Evolutionary conservation across 2,888 invertebrate species (phyloP).

Genomic region (Calameuta filiformis): DNA sequence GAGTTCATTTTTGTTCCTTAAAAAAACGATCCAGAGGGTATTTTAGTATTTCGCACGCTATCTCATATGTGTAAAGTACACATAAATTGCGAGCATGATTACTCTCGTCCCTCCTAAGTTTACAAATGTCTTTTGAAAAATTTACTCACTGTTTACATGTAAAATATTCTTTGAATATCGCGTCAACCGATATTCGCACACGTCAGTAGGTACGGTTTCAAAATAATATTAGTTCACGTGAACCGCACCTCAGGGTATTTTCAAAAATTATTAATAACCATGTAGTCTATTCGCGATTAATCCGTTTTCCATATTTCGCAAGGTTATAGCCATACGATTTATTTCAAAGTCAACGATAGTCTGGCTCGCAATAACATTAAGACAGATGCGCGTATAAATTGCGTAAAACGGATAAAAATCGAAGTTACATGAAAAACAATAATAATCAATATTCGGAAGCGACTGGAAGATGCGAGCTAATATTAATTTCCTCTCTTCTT

Average conservation of each 20-base stretch:
- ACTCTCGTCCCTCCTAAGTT: not conserved
- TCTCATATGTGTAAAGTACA: not conserved
- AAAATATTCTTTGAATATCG: not conserved
- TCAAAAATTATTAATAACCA: not conserved
- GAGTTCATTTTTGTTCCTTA: constrained; percentile 28
- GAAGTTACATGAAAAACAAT: not conserved
- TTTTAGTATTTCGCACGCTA: not conserved
- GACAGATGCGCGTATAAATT: not conserved
- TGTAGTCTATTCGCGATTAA: not conserved
- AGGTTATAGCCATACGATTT: not conserved
- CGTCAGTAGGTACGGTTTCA: not conserved
- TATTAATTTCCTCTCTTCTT: not conserved
- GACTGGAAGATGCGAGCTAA: not conserved
- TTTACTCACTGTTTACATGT: not conserved
- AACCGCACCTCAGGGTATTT: not conserved
- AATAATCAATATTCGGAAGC: not conserved
- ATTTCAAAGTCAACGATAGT: not conserved
- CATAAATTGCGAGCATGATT: not conserved
- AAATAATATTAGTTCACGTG: not conserved
- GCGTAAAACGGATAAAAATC: not conserved
- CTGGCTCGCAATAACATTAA: not conserved
- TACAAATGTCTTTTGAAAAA: not conserved
- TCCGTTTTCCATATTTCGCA: not conserved
- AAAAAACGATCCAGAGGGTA: not conserved
- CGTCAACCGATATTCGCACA: not conserved